Base-by-base conservation (phyloP, 53 echinoderm and acorn worm species). In the Patiria pectinifera region DNA sequence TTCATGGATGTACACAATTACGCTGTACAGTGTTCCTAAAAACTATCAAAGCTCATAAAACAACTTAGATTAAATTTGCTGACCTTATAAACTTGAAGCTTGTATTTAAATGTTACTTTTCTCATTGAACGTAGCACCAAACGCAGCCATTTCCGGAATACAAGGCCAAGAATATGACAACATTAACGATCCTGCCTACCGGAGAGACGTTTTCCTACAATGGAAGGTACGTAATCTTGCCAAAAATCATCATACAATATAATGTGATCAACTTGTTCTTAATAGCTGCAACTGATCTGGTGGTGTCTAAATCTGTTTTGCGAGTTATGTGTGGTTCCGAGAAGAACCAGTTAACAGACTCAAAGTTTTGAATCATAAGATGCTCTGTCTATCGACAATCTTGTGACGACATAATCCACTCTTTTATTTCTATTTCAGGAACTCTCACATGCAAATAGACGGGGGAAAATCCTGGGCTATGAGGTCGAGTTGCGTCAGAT, bases 171-270 rank as follows among this genome's bases (percentile, higher is more conserved):
- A 92, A 53, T 92, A 92, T 45, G 85, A 85, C 23, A 85, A 62
- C 76, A 26, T 46, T 24, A 79, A 25, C 49, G 92, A 92, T 25
- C 85, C 92, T 19, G 78, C 85, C 3, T 85, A 85, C 77, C 53
- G 63, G 26, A 85, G 92, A 48, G 92, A 92, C 66, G 86, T 92
- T 0, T 84, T 92, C 76, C 77, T 92, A 10, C 85, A 92, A 45
- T 92, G 92, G 92, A 77, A 77, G 77, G 92, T 92, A 79, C 4
- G 85, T 2, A 53, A 53, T 6, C 5, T 53, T 53, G 53, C 53
- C 53, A 53, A 53, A 5, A 53, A 53, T 53, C 53, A 53, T 53
- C 53, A 53, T 0, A 53, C 53, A 53, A 6, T 53, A 53, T 53
- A 6, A 53, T 53, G 53, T 53, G 53, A 53, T 23, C 3, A 80